These are phyloP conservation scores for Ephydatia muelleri DNA, from an alignment of 37 sponge, comb jelly and placozoan genomes.

Conservation along the genomic window DNA sequence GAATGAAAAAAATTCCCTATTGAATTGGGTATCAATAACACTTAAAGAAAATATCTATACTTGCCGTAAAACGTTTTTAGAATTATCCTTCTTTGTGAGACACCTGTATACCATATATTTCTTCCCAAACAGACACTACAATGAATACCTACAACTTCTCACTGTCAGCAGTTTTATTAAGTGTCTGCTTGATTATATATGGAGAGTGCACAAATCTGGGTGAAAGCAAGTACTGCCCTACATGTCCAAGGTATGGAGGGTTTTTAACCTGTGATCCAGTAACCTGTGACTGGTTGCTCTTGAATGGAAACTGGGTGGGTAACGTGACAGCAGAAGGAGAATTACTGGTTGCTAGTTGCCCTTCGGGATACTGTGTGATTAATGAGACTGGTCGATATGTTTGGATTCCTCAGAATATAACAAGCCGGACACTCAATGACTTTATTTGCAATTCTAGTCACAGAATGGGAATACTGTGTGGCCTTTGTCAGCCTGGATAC, in stretches of 20 bases:
- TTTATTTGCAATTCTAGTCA: constrained; percentile 6
- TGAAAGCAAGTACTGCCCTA: background rate
- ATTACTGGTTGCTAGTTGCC: constrained; percentile 7
- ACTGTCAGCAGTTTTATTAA: too few relatives aligned
- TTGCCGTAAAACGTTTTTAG: too few relatives aligned
- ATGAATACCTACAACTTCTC: too few relatives aligned
- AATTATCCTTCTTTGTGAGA: too few relatives aligned
- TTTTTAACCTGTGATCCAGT: background rate
- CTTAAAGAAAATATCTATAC: too few relatives aligned
- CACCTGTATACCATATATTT: too few relatives aligned
- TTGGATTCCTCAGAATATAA: background rate
- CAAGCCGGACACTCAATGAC: background rate
- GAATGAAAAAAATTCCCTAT: too few relatives aligned
- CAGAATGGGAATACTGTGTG: constrained; percentile 41
- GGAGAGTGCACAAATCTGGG: background rate
- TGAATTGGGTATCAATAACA: too few relatives aligned
- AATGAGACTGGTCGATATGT: background rate
- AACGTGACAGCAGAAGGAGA: background rate
- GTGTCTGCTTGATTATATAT: too few relatives aligned
- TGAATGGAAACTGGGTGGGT: constrained; percentile 39
- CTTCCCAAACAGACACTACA: too few relatives aligned
- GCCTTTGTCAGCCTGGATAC: constrained; percentile 31
- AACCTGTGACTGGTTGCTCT: background rate
- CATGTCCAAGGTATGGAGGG: background rate
- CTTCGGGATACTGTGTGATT: constrained; percentile 19